Evolutionary conservation across 2,797 vertebrate genomes (phyloP), one percentile per base, ranked within the genome.

Genomic region (Pseudochirops corinnae): DNA sequence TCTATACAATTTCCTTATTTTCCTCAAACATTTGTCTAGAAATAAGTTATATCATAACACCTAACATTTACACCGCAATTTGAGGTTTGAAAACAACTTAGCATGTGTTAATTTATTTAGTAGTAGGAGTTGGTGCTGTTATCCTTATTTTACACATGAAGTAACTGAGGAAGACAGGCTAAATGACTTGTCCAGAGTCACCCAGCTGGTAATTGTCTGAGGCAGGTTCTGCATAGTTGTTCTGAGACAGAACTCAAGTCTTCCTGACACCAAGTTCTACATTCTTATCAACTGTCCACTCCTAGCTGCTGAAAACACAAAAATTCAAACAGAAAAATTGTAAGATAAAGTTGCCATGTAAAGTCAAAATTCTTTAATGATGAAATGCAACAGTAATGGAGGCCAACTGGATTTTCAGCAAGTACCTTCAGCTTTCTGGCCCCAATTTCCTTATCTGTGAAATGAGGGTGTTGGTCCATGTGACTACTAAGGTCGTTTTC

Each of bases 81-180:
- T 90, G 67, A 21, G n/a, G 39, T n/a, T 26, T 95, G 18, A 16
- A 91, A 94, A 91, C 33, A 92, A 90, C 13, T 91, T 95, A 93
- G n/a, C 31, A 62, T 62, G 93, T 26, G 39, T 95, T 82, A 87
- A 92, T 93, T 91, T 62, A 13, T 94, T 1, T 92, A 92, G 95
- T 96, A 92, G 46, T 94, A 92, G 91, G 94, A 96, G 94, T 96
- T 93, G 74, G 46, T 92, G 26, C 90, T 93, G 67, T 96, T 62
- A 92, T 82, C 31, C 96, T 28, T 39, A 90, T 46, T 92, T 94
- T 56, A 28, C 39, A 90, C 39, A 74, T 56, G 67, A 93, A 94
- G 91, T 90, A 55, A 46, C 93, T 56, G 92, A 56, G 9, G 33
- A 5, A 67, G 33, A 31, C 10, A 67, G 62, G 62, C n/a, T n/a